A percentile compares a stretch with the other conserved stretches of the same genome.
phyloP scores from a whole-genome alignment of 2,888 invertebrate species.

The Nudaria mundana region DNA sequence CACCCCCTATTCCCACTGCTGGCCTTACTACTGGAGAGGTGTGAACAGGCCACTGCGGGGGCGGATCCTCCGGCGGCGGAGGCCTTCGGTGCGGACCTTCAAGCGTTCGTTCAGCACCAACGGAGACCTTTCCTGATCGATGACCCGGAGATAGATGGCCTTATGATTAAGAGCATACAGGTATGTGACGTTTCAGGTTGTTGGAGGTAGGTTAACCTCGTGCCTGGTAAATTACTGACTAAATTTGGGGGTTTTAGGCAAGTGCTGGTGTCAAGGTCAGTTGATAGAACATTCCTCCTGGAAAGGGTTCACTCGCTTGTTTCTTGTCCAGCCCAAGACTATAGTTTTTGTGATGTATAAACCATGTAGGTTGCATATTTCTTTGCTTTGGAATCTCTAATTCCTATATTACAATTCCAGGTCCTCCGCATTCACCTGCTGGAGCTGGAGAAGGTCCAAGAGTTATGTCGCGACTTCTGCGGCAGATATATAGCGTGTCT shows the following conservation, averaged over 20 bases:
- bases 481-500: conserved; percentile 94
- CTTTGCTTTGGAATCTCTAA: too few species aligned
- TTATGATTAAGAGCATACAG: conserved; percentile 83
- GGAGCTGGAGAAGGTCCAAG: conserved; percentile 96
- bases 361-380: too few species aligned
- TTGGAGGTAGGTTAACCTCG: background rate
- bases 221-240: too few species aligned
- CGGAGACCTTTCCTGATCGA: conserved; percentile 92
- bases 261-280: too few species aligned
- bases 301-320: too few species aligned
- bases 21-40: conserved; percentile 96
- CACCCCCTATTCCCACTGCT: conserved; percentile 97
- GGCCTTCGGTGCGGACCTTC: conserved; percentile 95
- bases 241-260: too few species aligned
- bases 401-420: conserved; percentile 82
- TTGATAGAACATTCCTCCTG: too few species aligned
- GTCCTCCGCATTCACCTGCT: conserved; percentile 95
- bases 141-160: conserved; percentile 96
- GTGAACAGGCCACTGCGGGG: conserved; percentile 97
- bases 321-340: too few species aligned
- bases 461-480: conserved; percentile 97
- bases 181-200: too few species aligned
- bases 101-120: conserved; percentile 94
- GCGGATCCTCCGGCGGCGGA: conserved; percentile 90
- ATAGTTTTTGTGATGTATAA: too few species aligned